A percentile compares a stretch with the other conserved stretches of the same genome.
These are phyloP conservation scores for Formica exsecta DNA, from an alignment of 1,140 invertebrate genomes.

Conservation along the genomic window DNA sequence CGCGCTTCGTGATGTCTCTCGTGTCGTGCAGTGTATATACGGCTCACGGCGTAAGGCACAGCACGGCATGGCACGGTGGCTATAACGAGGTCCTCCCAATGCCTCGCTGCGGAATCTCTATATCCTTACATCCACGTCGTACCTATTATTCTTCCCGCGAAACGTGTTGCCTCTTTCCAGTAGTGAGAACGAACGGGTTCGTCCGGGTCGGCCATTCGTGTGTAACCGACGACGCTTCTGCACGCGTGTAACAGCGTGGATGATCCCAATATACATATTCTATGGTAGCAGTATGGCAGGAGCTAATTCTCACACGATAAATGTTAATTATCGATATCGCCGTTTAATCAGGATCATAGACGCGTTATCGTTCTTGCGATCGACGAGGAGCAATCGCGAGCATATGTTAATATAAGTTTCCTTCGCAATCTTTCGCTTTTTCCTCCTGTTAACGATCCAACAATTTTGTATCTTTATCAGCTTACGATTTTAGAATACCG, in stretches of 20 bases:
- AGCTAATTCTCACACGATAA: conserved; percentile 66
- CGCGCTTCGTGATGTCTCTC: conserved; percentile 33
- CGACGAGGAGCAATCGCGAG: conserved; percentile 20
- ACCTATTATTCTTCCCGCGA: conserved; percentile 79
- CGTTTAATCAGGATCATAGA: conserved; percentile 62
- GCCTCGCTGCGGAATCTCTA: conserved; percentile 67
- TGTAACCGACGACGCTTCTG: conserved; percentile 43
- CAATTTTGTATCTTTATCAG: conserved; percentile 13
- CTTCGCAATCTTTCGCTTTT: conserved; percentile 48
- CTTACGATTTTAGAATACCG: background rate
- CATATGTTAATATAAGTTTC: conserved; percentile 35
- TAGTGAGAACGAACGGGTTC: conserved; percentile 74
- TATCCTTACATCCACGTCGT: conserved; percentile 74
- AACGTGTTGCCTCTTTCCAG: conserved; percentile 72
- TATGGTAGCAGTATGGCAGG: conserved; percentile 30
- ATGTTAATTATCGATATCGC: conserved; percentile 68
- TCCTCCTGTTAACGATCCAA: conserved; percentile 33
- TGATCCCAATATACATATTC: conserved; percentile 12
- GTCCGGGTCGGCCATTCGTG: conserved; percentile 69
- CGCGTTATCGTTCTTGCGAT: conserved; percentile 65
- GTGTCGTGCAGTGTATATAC: conserved; percentile 49
- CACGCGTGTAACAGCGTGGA: background rate
- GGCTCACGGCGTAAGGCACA: conserved; percentile 36
- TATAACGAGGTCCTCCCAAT: conserved; percentile 77
- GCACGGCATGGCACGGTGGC: background rate